Conservation (phyloP, 2,888 invertebrate species). For the Congeria kusceri region DNA sequence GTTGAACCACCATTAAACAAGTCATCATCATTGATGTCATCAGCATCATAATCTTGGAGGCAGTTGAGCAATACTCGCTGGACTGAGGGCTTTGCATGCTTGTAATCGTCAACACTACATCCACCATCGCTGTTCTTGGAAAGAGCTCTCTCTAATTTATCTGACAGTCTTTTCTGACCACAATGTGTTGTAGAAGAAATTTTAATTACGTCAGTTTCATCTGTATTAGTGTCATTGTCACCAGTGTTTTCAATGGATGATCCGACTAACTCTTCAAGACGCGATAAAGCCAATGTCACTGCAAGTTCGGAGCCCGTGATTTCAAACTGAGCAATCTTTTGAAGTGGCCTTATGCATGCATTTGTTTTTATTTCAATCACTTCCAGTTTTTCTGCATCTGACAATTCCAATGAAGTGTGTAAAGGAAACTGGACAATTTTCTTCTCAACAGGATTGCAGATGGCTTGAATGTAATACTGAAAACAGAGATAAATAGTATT, state of each 20-base stretch:
- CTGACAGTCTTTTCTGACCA: slow-evolving; percentile 55
- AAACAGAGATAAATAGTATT: too few relatives aligned
- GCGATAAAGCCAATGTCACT: slow-evolving; percentile 79
- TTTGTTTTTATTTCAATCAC: slow-evolving; percentile 74
- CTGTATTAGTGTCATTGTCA: neutral
- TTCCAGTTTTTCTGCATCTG: slow-evolving; percentile 60
- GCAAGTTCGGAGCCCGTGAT: slow-evolving; percentile 75
- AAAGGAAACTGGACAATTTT: slow-evolving; percentile 64
- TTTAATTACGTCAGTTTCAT: slow-evolving; percentile 32
- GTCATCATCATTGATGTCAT: slow-evolving; percentile 55
- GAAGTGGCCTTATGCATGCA: slow-evolving; percentile 63
- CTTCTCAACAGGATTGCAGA: slow-evolving; percentile 69
- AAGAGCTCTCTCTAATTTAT: slow-evolving; percentile 59
- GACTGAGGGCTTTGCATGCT: slow-evolving; percentile 57
- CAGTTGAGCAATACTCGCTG: slow-evolving; percentile 70
- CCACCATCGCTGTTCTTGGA: slow-evolving; percentile 69
- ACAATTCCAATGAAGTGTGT: slow-evolving; percentile 45
- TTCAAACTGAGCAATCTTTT: slow-evolving; percentile 61
- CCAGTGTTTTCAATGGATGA: slow-evolving; percentile 37
- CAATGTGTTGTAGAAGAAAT: slow-evolving; percentile 50
- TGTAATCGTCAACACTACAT: slow-evolving; percentile 65
- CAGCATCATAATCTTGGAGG: slow-evolving; percentile 57
- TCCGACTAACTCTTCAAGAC: slow-evolving; percentile 74
- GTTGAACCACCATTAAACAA: slow-evolving; percentile 46
- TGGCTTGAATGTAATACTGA: slow-evolving; percentile 74